phyloP scores from a whole-genome alignment of 37 sponge, comb jelly and placozoan genomes.

The Hormiphora californensis region DNA sequence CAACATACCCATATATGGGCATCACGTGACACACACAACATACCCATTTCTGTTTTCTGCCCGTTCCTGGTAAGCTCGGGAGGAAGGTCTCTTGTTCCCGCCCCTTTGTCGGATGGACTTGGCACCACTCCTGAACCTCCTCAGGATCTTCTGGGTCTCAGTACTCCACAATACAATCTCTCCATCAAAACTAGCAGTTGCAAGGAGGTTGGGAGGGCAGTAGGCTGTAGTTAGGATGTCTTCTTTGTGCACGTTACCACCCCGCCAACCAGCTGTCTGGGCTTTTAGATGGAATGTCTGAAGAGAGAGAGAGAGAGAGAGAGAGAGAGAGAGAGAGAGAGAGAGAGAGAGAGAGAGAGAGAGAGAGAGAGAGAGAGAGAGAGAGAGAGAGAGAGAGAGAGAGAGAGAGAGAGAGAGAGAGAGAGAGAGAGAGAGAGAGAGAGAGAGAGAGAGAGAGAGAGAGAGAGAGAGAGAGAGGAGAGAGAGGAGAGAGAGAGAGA shows the following conservation, averaged over 20 bases:
- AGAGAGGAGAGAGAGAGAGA: too few species aligned
- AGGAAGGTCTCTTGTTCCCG: neutral
- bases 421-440: neutral
- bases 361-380: slow-evolving; percentile 47
- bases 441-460: neutral
- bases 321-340: slow-evolving; percentile 56
- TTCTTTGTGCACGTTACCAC: slow-evolving; percentile 61
- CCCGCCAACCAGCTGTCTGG: slow-evolving; percentile 60
- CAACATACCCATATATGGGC: neutral
- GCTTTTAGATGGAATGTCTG: slow-evolving; percentile 65
- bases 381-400: slow-evolving; percentile 39
- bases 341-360: slow-evolving; percentile 56
- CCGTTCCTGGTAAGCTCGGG: slow-evolving; percentile 19
- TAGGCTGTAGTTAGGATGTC: slow-evolving; percentile 80
- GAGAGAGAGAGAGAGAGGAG: neutral
- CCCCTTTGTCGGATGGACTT: slow-evolving; percentile 6
- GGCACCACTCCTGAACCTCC: slow-evolving; percentile 56
- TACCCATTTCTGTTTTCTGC: neutral
- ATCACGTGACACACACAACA: neutral
- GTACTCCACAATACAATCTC: slow-evolving; percentile 82
- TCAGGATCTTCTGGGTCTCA: slow-evolving; percentile 70
- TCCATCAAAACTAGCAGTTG: slow-evolving; percentile 96
- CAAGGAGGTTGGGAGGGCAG: slow-evolving; percentile 77
- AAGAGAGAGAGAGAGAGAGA: neutral
- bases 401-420: neutral